Evolutionary conservation across 2,888 invertebrate species (phyloP).

Genomic region (Drosophila yooni): DNA sequence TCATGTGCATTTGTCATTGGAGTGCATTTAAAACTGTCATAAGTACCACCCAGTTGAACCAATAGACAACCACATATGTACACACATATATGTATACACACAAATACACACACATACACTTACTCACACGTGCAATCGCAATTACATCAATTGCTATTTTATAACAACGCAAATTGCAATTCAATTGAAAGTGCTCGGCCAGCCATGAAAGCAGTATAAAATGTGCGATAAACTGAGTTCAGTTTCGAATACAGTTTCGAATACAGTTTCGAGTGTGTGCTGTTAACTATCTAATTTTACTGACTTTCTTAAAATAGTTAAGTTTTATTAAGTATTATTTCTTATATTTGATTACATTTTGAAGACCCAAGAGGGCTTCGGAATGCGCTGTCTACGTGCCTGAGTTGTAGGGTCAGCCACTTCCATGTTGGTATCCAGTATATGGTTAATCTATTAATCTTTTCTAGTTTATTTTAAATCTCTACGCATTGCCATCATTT

Average conservation of each 20-base stretch:
- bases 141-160: constrained; percentile 62
- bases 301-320: neutral
- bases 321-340: neutral
- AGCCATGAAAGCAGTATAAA: constrained; percentile 35
- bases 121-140: constrained; percentile 10
- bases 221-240: constrained; percentile 27
- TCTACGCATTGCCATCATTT: neutral
- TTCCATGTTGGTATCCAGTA: neutral
- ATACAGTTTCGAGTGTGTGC: neutral
- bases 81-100: neutral
- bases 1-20: constrained; percentile 50
- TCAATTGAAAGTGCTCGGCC: constrained; percentile 68
- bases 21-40: constrained; percentile 44
- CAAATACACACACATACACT: constrained; percentile 2
- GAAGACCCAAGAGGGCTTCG: no score
- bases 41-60: constrained; percentile 18
- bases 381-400: no score
- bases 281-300: neutral
- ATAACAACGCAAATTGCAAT: constrained; percentile 70
- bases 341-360: no score
- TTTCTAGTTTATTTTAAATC: neutral
- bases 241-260: constrained; percentile 18
- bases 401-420: neutral
- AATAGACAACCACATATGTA: constrained; percentile 8
- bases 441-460: neutral